A percentile compares a stretch with the other conserved stretches of the same genome.
These are phyloP conservation scores for Semaprochilodus insignis DNA, from an alignment of 2,797 vertebrate genomes.

Conservation along the genomic window DNA sequence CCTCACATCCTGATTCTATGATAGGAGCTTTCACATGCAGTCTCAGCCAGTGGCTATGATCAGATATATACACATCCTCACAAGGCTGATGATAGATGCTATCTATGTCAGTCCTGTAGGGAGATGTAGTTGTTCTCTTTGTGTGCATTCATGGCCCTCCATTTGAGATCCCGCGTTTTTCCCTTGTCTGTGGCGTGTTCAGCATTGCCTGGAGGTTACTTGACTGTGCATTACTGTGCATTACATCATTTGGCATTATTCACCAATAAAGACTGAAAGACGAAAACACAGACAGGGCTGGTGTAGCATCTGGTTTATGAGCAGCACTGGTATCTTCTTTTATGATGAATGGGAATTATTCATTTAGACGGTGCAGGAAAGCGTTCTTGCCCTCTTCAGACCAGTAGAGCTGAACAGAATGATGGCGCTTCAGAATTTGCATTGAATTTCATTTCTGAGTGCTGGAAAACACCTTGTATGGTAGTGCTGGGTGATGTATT, in stretches of 20 bases:
- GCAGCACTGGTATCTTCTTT: neutral
- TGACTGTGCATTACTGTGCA: neutral
- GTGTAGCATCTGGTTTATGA: neutral
- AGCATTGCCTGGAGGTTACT: neutral
- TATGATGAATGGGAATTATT: conserved; percentile 29
- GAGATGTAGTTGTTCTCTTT: neutral
- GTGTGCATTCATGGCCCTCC: neutral
- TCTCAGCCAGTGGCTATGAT: neutral
- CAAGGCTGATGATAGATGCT: neutral
- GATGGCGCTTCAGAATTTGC: neutral
- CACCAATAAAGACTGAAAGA: neutral
- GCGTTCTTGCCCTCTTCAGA: neutral
- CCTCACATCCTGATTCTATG: neutral
- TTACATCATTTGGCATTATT: conserved; percentile 16
- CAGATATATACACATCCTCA: neutral
- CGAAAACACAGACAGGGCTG: neutral
- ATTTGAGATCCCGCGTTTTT: neutral
- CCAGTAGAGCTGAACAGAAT: neutral
- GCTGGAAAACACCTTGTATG: neutral
- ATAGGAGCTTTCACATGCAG: neutral
- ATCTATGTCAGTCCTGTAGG: neutral
- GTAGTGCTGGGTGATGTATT: neutral
- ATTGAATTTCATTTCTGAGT: neutral
- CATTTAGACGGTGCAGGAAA: neutral
- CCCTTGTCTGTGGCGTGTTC: neutral